Evolutionary conservation across 2,113 vertebrate genomes (phyloP), one percentile per base, ranked within the genome.

Genomic region (Perognathus longimembris): DNA sequence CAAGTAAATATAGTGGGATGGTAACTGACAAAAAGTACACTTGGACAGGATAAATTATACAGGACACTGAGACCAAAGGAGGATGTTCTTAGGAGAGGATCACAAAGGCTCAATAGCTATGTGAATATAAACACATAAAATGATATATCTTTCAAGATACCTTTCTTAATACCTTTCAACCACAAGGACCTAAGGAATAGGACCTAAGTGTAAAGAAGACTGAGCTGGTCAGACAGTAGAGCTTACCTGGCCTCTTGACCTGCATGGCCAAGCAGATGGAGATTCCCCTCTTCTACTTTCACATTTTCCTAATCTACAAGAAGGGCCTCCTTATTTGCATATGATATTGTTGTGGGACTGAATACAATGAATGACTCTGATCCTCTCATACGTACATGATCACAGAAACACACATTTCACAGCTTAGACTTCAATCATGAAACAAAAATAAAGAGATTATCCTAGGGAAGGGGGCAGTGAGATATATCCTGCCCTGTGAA

Each of bases 231-330:
- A 40, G 24, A 14, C 5, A 74, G 2, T 7, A n/a, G 6, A 9
- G 6, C 28, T 42, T 26, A 1, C 0, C 6, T 11, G 61, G 20
- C 1, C 2, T 17, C 14, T 32, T 26, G 28, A 69, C 0, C 22
- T 42, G 24, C 8, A 45, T 38, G 20, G 57, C 0, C 4, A 34
- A 81, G 6, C 7, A 76, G 61, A 86, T 42, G 24, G 24, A 64
- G 42, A 38, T 17, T 18, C 28, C 0, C 6, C 1, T 82, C 45
- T 45, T 45, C 45, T 12, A 45, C 45, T 8, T 67, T 15, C 26
- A 10, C 54, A 70, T 54, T 74, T 59, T 45, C 12, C 45, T 45
- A 45, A 8, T 77, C 57, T 36, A 24, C 17, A 18, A 17, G 14
- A 94, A 70, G 14, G 57, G 3, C 7, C 6, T n/a, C n/a, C n/a